Base-by-base conservation (phyloP, 2,888 invertebrate species). In the Prostheceraeus crozeri region DNA sequence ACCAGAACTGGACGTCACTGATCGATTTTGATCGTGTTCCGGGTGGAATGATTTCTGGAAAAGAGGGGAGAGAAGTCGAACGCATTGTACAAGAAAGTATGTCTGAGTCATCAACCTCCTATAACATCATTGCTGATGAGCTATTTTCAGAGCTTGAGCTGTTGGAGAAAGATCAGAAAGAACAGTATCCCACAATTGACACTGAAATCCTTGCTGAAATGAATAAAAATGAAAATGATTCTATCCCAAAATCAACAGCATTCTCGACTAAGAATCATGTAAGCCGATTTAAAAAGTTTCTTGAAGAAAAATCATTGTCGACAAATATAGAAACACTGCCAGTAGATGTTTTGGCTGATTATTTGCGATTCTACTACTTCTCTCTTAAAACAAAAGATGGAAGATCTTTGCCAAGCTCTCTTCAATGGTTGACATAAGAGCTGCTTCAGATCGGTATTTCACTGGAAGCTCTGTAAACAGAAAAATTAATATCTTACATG, bases 361-460 rank as follows among this genome's bases (percentile, higher is more conserved):
- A 48, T 48, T 28, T 48, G 25, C 48, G 48, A 6, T 48, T 25
- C 27, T 48, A 48, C 27, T 48, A 48, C 27, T 48, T 48, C 27
- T 48, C 48, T 23, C 48, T 19, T 48, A 48, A 40, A 48, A 48
- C 48, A 23, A 48, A 48, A 28, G 48, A 48, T 28, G 48, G 48
- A 48, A 48, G 27, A 28, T 48, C 23, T 48, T 48, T 28, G 27
- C 48, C 48, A 48, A 48, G 48, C 27, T 48, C 48, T 48, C 14
- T n/a, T n/a, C n/a, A n/a, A n/a, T 48, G 48, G 48, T 48, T 25
- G 23, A 28, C 48, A 48, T 48, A 48, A 48, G 48, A 48, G 48
- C 48, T 48, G 16, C 23, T 28, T 6, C 19, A 48, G 27, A 48
- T 28, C 48, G 48, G 25, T 48, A 48, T 48, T 19, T 48, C 27